phyloP scores from a whole-genome alignment of 2,888 invertebrate genomes.

The Acrobasis consociella region DNA sequence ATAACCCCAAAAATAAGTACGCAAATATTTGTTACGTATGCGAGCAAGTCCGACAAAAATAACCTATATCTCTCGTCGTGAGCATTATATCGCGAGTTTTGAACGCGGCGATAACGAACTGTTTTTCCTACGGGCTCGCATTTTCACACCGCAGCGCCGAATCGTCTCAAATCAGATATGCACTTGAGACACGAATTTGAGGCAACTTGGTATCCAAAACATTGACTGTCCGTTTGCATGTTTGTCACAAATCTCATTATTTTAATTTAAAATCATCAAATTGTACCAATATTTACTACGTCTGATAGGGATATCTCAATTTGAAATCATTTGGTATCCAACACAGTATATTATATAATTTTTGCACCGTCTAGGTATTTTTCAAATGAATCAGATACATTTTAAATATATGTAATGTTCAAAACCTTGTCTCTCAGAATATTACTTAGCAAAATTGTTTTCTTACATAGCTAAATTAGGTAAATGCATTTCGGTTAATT shows the following conservation, averaged over 20 bases:
- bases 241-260: no score
- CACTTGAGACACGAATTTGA: slow-evolving; percentile 32
- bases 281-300: no score
- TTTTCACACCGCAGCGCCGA: slow-evolving; percentile 40
- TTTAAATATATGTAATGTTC: no score
- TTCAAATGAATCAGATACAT: no score
- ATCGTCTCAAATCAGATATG: slow-evolving; percentile 35
- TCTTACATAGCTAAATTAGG: no score
- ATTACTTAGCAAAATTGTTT: no score
- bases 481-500: no score
- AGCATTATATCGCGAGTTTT: slow-evolving; percentile 61
- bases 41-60: slow-evolving; percentile 64
- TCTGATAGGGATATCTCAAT: no score
- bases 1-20: slow-evolving; percentile 58
- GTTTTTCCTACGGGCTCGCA: slow-evolving; percentile 63
- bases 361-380: no score
- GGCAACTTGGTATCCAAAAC: not conserved
- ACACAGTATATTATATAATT: no score
- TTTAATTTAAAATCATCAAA: not conserved
- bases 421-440: no score
- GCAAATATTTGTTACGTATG: slow-evolving; percentile 66
- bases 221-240: not conserved
- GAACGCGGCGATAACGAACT: slow-evolving; percentile 54
- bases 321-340: no score
- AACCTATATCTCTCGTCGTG: slow-evolving; percentile 61